A percentile compares a stretch with the other conserved stretches of the same genome.
phyloP scores from a whole-genome alignment of 2,113 vertebrate species.

The Oryzias melastigma region DNA sequence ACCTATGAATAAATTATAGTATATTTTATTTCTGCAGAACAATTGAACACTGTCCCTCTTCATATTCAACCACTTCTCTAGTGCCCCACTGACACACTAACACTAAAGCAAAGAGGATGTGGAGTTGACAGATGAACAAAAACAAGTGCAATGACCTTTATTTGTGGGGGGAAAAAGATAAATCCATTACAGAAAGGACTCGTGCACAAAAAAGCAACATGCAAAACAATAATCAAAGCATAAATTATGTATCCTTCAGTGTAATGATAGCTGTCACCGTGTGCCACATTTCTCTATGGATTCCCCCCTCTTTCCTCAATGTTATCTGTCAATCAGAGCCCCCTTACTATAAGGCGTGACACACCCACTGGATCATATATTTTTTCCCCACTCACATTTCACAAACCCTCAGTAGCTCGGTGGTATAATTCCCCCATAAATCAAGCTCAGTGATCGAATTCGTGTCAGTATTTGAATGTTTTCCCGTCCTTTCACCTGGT shows the following conservation, averaged over 20 bases:
- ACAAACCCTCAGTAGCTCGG: slow-evolving; percentile 5
- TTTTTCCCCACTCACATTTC: slow-evolving; percentile 7
- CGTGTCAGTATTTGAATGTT: background rate
- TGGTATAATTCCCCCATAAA: slow-evolving; percentile 23
- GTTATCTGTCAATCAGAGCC: slow-evolving; percentile 39
- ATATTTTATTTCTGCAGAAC: background rate
- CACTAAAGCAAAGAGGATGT: slow-evolving; percentile 52
- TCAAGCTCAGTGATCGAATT: background rate
- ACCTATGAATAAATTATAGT: too few species aligned
- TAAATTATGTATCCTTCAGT: slow-evolving; percentile 11
- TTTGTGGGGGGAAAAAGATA: too few species aligned
- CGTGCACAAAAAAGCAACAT: background rate
- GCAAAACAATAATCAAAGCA: slow-evolving; percentile 49
- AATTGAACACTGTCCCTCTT: background rate
- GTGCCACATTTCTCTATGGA: background rate
- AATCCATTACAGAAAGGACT: too few species aligned
- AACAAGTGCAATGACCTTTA: slow-evolving; percentile 59
- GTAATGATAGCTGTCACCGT: background rate
- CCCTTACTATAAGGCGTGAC: slow-evolving; percentile 40
- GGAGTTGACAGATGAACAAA: slow-evolving; percentile 23
- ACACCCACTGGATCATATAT: slow-evolving; percentile 54
- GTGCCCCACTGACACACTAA: slow-evolving; percentile 73
- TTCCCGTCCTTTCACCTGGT: slow-evolving; percentile 9
- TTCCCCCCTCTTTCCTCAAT: slow-evolving; percentile 35
- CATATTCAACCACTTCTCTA: slow-evolving; percentile 1